Base-by-base conservation (phyloP, 2,113 vertebrate genomes). In the Lepus europaeus region DNA sequence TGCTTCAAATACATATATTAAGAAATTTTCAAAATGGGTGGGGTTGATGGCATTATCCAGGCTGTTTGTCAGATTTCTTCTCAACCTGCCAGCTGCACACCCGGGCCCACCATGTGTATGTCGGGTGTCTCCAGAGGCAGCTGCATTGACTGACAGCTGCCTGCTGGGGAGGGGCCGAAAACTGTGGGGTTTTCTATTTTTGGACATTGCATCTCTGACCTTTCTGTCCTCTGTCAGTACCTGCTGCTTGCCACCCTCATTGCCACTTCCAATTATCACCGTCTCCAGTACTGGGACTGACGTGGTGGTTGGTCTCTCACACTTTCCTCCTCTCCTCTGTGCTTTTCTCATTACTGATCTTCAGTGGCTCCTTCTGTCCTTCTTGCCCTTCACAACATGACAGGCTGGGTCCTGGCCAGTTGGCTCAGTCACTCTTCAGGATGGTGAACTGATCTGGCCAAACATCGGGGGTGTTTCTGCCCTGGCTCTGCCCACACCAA, bases 201-300 rank as follows among this genome's bases (percentile, higher is more conserved):
- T 87, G 82, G 23, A 72, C 49, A 45, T 82, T 77, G 53, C 70
- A 13, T 79, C 70, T 81, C 59, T 78, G 56, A 68, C 51, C 51
- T 63, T 78, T 51, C 70, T 88, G 59, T 74, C 80, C 72, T 83
- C 16, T 25, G 51, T 77, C 27, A 51, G 87, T n/a, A 22, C 61
- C 64, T 83, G 85, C 79, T 70, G 33, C 83, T 56, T 78, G 70
- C 49, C 88, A 33, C 9, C 9, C 56, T 80, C 31, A 31, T 76
- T 51, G 33, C 53, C 14, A 25, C 79, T 72, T 93, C 36, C 84
- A 70, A 14, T 88, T 49, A 69, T 82, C 95, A 69, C 76, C 72
- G 7, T 12, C 36, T 33, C 53, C 22, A 19, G 3, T 56, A 7
- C 22, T 8, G 6, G 31, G 23, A 13, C 27, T 13, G 49, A 29